A percentile compares a stretch with the other conserved stretches of the same genome.
These are phyloP conservation scores for Trichopoda pennipes DNA, from an alignment of 2,888 invertebrate species.

Conservation along the genomic window DNA sequence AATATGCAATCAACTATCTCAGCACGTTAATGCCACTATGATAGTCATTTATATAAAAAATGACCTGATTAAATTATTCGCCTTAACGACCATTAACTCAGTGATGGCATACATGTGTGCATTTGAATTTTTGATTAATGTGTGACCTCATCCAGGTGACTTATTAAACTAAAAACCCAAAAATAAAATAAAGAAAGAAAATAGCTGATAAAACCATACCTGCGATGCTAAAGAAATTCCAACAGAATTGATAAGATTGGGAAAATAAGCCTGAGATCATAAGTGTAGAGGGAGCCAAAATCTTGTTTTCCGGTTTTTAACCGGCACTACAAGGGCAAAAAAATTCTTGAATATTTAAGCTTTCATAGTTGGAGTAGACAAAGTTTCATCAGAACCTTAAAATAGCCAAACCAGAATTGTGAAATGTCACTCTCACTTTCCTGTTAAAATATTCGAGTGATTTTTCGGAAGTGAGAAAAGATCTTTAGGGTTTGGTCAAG, in stretches of 20 bases:
- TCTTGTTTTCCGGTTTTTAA: too few species aligned
- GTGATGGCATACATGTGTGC: not conserved
- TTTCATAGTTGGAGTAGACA: too few species aligned
- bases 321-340: too few species aligned
- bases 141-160: slow-evolving; percentile 56
- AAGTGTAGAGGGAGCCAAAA: too few species aligned
- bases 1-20: not conserved
- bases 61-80: slow-evolving; percentile 7
- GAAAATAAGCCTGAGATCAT: not conserved
- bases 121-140: not conserved
- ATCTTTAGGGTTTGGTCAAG: too few species aligned
- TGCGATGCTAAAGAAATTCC: not conserved
- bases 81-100: slow-evolving; percentile 1
- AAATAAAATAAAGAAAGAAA: not conserved
- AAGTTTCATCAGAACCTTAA: too few species aligned
- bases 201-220: not conserved
- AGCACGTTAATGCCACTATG: not conserved
- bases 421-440: too few species aligned
- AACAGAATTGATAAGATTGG: not conserved
- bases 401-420: too few species aligned
- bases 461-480: too few species aligned
- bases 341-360: too few species aligned
- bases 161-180: slow-evolving; percentile 50
- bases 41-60: too few species aligned
- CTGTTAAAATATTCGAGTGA: too few species aligned